Percentiles rank a stretch among this genome's conserved stretches.
Conservation (phyloP, 2,888 invertebrate genomes). For the Lithophane leautieri region DNA sequence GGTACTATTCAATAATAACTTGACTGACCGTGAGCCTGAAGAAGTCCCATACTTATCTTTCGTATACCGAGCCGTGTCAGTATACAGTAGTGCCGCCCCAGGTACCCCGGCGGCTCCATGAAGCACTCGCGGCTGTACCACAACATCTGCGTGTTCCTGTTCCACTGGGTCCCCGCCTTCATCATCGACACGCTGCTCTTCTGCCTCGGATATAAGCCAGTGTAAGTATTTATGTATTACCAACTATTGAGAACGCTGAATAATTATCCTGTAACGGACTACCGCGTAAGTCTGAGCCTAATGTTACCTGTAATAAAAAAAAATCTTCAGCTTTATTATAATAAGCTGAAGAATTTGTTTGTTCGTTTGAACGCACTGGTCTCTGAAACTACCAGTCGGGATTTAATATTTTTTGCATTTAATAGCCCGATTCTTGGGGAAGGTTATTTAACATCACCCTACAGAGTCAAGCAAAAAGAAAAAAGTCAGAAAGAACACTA, state of each 20-base stretch:
- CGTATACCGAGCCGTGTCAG: not conserved
- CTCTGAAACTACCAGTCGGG: too few relatives aligned
- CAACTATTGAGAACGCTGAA: not conserved
- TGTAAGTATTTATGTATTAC: conserved; percentile 85
- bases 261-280: not conserved
- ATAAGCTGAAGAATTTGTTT: too few relatives aligned
- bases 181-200: conserved; percentile 94
- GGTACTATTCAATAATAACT: not conserved
- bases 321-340: too few relatives aligned
- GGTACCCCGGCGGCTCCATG: conserved; percentile 96
- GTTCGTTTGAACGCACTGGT: too few relatives aligned
- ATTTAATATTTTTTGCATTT: too few relatives aligned
- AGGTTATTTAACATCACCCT: too few relatives aligned
- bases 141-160: conserved; percentile 95
- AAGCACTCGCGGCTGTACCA: conserved; percentile 94
- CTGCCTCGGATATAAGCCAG: conserved; percentile 96
- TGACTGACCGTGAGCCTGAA: not conserved
- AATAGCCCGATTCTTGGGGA: too few relatives aligned
- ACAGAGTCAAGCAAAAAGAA: too few relatives aligned
- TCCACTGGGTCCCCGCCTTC: conserved; percentile 97
- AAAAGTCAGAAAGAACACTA: too few relatives aligned
- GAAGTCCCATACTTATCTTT: not conserved
- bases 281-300: not conserved
- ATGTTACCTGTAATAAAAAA: not conserved
- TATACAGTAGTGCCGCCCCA: conserved; percentile 49